Evolutionary conservation across 2,113 vertebrate species (phyloP).

Genomic region (Melanerpes formicivorus): DNA sequence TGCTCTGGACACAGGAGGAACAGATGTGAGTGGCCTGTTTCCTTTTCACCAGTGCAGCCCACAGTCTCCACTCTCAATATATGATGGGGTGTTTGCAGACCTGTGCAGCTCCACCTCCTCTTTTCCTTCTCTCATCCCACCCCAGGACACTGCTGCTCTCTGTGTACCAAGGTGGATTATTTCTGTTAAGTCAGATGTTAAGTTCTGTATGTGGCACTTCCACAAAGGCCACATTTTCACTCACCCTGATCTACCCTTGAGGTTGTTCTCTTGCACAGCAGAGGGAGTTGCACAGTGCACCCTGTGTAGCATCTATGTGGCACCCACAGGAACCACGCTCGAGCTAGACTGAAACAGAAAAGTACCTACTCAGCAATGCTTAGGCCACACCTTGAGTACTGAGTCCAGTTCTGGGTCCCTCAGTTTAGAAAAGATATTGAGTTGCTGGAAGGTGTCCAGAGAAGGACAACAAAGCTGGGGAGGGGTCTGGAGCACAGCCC

Average conservation of each 20-base stretch:
- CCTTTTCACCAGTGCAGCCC: neutral
- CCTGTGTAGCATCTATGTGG: rapidly evolving
- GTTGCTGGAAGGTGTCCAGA: too few species aligned
- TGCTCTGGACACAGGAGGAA: neutral
- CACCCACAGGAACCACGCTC: neutral
- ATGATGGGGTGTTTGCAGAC: neutral
- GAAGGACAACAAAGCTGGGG: too few species aligned
- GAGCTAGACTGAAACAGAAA: too few species aligned
- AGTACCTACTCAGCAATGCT: too few species aligned
- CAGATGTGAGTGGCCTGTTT: neutral
- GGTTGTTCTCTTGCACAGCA: neutral
- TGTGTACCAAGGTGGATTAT: neutral
- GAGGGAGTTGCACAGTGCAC: neutral
- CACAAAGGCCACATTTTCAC: rapidly evolving
- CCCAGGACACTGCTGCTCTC: neutral
- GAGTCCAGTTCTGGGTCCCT: too few species aligned
- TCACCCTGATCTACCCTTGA: neutral
- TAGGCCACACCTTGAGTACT: too few species aligned
- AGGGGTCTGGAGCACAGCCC: too few species aligned
- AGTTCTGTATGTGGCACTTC: too few species aligned
- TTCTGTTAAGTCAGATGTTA: neutral
- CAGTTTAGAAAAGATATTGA: too few species aligned
- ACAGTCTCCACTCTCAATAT: neutral
- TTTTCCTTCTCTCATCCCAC: neutral
- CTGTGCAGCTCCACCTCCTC: neutral